Evolutionary conservation across 2,113 vertebrate species (phyloP), one percentile per base, ranked within the genome.

Genomic region (Pampusana beccarii): DNA sequence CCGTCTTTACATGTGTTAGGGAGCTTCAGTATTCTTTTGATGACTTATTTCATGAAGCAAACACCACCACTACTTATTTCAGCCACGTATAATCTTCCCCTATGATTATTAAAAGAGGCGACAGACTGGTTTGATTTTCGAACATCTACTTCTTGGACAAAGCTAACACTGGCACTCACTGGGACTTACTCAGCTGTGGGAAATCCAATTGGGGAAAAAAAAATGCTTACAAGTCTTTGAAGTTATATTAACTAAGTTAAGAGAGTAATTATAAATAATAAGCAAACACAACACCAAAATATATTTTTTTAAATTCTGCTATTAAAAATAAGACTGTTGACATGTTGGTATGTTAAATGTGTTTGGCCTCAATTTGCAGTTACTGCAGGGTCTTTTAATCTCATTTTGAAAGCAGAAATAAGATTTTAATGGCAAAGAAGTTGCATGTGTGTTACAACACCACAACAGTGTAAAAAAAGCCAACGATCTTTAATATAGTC

Each of bases 11-110:
- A 51, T 4, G 12, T 51, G 58, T 93, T 64, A 82, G 46, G n/a
- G 75, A 97, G 92, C 62, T 91, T 91, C 67, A 61, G 90, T 44
- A 14, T 92, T 94, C 85, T 75, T 97, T 93, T 93, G 67, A 84
- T 69, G 17, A 80, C 80, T 62, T 83, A 64, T 58, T 95, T 94
- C 10, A 5, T 64, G 70, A 77, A 88, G 89, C 16, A 94, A 87
- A 48, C 46, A 96, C 61, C 69, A 77, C 1, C 7, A 21, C 15
- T 29, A 6, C 8, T 24, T 25, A 57, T 70, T 80, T 61, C 33
- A 73, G 51, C 11, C 33, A 90, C 53, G 34, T 70, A 46, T 9
- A 88, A 53, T n/a, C 48, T 75, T 70, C 11, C 12, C 13, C 36
- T 78, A 6, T 70, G 51, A 46, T 72, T 66, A 70, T 21, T 64